Evolutionary conservation across 2,888 invertebrate species (phyloP).

Genomic region (Adelphocoris suturalis): DNA sequence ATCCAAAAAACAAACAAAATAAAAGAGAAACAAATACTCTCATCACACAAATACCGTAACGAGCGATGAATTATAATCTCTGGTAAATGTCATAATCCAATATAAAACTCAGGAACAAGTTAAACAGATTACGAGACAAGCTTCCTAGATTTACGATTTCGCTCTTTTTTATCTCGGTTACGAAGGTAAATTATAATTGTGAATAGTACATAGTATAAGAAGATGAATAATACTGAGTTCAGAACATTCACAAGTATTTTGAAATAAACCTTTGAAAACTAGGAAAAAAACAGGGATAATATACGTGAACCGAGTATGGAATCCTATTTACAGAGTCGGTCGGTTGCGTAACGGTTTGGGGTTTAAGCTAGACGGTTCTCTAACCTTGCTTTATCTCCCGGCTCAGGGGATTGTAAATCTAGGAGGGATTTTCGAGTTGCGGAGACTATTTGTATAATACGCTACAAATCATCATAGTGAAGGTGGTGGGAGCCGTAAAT

Average conservation of each 20-base stretch:
- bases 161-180: neutral
- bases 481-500: neutral
- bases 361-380: neutral
- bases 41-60: neutral
- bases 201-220: neutral
- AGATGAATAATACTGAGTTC: neutral
- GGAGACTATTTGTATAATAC: neutral
- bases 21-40: neutral
- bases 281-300: conserved; percentile 4
- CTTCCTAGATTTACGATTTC: conserved; percentile 24
- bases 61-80: conserved; percentile 3
- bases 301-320: neutral
- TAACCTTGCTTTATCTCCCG: conserved; percentile 1
- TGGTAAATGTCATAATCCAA: neutral
- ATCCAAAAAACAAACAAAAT: no score
- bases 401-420: conserved; percentile 36
- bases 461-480: neutral
- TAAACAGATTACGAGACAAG: conserved; percentile 30
- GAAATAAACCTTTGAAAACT: neutral
- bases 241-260: neutral
- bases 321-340: neutral
- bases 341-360: neutral
- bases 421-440: neutral
- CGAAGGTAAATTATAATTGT: neutral
- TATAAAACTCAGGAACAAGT: neutral